These are phyloP conservation scores for Myopa tessellatipennis DNA, from an alignment of 2,888 invertebrate genomes.

Conservation along the genomic window DNA sequence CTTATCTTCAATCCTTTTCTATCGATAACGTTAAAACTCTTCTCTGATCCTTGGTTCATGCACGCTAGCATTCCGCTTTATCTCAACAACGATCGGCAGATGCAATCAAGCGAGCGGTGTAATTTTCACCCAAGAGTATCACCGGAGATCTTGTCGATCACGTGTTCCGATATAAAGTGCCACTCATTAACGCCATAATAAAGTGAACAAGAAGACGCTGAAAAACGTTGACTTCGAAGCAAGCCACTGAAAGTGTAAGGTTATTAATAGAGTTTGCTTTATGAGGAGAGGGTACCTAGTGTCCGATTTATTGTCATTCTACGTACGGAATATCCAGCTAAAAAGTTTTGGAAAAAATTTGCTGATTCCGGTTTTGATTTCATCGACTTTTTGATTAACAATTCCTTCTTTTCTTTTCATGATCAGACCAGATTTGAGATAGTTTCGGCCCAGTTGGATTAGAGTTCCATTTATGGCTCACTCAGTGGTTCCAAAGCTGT, in stretches of 20 bases:
- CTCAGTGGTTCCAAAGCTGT: too few relatives aligned
- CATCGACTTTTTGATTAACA: too few relatives aligned
- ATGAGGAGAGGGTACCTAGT: too few relatives aligned
- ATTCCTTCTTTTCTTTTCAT: too few relatives aligned
- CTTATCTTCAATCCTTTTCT: not conserved
- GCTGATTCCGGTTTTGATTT: too few relatives aligned
- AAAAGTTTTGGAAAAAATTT: too few relatives aligned
- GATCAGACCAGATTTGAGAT: too few relatives aligned
- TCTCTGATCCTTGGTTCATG: not conserved
- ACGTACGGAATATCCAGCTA: too few relatives aligned
- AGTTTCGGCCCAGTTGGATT: too few relatives aligned
- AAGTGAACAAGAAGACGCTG: conserved; percentile 20
- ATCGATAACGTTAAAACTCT: not conserved
- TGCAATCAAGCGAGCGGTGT: conserved; percentile 14
- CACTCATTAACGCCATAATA: conserved; percentile 29
- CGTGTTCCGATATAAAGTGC: conserved; percentile 30
- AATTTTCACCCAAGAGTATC: not conserved
- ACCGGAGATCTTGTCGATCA: conserved; percentile 25
- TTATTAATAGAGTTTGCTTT: not conserved
- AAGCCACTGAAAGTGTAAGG: conserved; percentile 2
- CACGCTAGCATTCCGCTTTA: not conserved
- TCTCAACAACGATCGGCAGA: conserved; percentile 17
- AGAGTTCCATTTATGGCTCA: too few relatives aligned
- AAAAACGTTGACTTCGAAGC: not conserved
- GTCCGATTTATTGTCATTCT: too few relatives aligned